phyloP scores from a whole-genome alignment of 2,888 invertebrate genomes.

The Nephrotoma guestfalica region DNA sequence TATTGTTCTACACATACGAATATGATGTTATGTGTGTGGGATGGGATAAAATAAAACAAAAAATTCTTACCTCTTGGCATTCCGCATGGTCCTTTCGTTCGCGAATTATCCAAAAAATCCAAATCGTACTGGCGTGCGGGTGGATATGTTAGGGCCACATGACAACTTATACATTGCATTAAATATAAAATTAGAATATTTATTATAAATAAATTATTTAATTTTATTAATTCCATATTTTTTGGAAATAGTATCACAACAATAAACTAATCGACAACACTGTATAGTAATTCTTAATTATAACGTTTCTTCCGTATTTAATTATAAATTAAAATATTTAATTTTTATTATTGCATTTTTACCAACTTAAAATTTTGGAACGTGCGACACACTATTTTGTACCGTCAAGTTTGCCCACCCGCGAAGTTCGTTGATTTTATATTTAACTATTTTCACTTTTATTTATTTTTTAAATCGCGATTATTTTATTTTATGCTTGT shows the following conservation, averaged over 20 bases:
- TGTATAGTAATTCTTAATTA: background rate
- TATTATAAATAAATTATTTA: conserved; percentile 1
- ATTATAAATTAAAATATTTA: background rate
- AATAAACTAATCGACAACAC: background rate
- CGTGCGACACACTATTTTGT: background rate
- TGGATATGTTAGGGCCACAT: conserved; percentile 81
- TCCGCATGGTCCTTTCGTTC: conserved; percentile 85
- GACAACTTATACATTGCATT: conserved; percentile 29
- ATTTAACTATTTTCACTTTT: background rate
- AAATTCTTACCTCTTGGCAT: conserved; percentile 75
- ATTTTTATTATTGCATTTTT: background rate
- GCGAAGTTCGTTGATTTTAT: background rate
- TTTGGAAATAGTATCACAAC: background rate
- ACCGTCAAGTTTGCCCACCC: background rate
- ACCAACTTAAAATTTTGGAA: background rate
- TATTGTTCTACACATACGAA: background rate
- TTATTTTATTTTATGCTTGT: background rate
- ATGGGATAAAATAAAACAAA: background rate
- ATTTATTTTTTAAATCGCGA: background rate
- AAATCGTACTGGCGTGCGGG: conserved; percentile 76
- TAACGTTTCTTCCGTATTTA: background rate
- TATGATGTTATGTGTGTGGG: background rate
- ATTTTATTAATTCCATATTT: background rate
- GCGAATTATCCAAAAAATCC: conserved; percentile 83
- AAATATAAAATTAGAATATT: conserved; percentile 1